Evolutionary conservation across 2,797 vertebrate genomes (phyloP).

Genomic region (Pangasius macronema): DNA sequence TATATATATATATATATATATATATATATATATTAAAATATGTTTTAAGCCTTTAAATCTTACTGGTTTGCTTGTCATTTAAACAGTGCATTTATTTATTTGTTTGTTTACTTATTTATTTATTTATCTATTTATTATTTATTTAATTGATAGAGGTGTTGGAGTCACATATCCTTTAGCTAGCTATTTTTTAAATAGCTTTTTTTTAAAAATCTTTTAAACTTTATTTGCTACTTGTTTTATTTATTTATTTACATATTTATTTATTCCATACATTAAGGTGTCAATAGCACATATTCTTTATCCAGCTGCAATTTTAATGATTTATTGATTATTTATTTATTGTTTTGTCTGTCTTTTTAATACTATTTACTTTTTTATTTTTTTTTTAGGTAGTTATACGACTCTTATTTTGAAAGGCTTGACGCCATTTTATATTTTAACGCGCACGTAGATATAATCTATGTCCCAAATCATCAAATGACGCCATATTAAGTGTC

Average conservation of each 20-base stretch:
- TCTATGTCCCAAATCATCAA: not conserved
- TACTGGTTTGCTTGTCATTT: too few species aligned
- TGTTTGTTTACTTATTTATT: not conserved
- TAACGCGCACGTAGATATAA: not conserved
- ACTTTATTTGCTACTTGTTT: not conserved
- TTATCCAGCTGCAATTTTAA: not conserved
- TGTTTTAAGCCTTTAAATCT: too few species aligned
- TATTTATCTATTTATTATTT: not conserved
- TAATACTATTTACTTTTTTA: not conserved
- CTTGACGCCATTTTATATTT: not conserved
- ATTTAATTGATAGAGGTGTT: too few species aligned
- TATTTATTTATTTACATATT: not conserved
- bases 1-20: too few species aligned
- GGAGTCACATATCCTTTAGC: not conserved
- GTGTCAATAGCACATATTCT: not conserved
- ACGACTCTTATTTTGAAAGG: conserved; percentile 4
- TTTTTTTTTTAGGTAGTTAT: not conserved
- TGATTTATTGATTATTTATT: not conserved
- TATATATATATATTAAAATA: too few species aligned
- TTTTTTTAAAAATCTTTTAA: too few species aligned
- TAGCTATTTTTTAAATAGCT: not conserved
- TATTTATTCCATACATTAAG: not conserved
- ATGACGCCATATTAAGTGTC: not conserved
- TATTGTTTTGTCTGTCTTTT: not conserved
- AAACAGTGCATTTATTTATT: not conserved